These are phyloP conservation scores for Fissipunctia ypsillon DNA, from an alignment of 2,888 invertebrate species.

Conservation along the genomic window DNA sequence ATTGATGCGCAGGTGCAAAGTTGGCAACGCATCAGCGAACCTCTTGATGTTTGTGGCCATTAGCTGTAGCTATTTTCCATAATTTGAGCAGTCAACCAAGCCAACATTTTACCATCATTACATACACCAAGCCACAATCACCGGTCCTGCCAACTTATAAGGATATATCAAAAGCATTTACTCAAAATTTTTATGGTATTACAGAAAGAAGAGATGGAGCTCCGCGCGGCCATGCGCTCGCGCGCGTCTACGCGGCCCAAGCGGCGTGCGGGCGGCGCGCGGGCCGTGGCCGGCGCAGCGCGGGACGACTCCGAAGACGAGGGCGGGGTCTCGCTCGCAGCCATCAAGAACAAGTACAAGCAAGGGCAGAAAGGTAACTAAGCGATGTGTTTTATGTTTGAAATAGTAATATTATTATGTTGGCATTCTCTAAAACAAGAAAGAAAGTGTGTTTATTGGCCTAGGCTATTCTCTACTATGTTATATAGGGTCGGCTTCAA, in stretches of 20 bases:
- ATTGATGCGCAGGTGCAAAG: too few species aligned
- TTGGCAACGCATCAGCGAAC: too few species aligned
- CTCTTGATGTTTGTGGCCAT: too few species aligned
- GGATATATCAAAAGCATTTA: neutral
- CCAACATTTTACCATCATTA: too few species aligned
- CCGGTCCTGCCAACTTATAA: neutral
- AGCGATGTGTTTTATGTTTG: neutral
- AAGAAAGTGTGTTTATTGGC: too few species aligned
- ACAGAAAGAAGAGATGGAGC: constrained; percentile 98
- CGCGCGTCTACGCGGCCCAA: constrained; percentile 88
- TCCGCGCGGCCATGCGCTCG: constrained; percentile 96
- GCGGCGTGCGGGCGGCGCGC: constrained; percentile 86
- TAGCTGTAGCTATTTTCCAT: too few species aligned
- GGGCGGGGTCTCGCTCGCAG: constrained; percentile 97
- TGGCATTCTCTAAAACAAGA: too few species aligned
- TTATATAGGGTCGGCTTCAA: too few species aligned
- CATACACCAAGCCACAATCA: too few species aligned
- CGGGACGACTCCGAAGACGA: constrained; percentile 98
- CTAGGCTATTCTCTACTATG: too few species aligned
- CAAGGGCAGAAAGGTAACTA: constrained; percentile 88
- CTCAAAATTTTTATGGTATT: constrained; percentile 27
- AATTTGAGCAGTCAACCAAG: too few species aligned
- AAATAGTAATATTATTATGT: neutral
- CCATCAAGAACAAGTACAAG: constrained; percentile 98
- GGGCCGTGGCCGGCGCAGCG: constrained; percentile 88